Evolutionary conservation across 2,113 vertebrate species (phyloP).

Genomic region (Rallus limicola): DNA sequence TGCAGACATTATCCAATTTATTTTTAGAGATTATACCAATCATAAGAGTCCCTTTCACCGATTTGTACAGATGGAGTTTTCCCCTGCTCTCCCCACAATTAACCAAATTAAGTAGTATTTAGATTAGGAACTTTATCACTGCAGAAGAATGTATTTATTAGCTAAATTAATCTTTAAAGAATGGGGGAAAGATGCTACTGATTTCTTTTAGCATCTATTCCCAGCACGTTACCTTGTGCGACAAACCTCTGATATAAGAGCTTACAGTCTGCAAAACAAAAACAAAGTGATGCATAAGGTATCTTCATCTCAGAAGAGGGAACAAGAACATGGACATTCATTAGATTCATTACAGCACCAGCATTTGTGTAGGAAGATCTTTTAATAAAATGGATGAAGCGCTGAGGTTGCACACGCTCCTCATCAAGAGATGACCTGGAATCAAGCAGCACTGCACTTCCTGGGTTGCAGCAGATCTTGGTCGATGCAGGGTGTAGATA

Average conservation of each 20-base stretch:
- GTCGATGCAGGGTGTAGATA: not conserved
- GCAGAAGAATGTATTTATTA: conserved; percentile 19
- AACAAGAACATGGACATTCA: not conserved
- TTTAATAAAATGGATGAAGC: not conserved
- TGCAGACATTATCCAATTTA: conserved; percentile 49
- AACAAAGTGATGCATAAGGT: not conserved
- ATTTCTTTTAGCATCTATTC: conserved; percentile 35
- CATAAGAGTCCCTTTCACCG: conserved; percentile 17
- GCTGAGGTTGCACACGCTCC: not conserved
- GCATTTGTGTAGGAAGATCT: not conserved
- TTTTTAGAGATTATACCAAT: conserved; percentile 50
- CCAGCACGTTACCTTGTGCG: conserved; percentile 35
- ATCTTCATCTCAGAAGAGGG: not conserved
- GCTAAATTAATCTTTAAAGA: conserved; percentile 18
- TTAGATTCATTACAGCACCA: not conserved
- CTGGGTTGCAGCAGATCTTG: not conserved
- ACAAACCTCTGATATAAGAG: conserved; percentile 22
- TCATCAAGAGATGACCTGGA: not conserved
- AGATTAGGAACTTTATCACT: conserved; percentile 42
- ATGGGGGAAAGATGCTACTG: not conserved
- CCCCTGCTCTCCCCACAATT: conserved; percentile 29
- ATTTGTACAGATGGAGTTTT: conserved; percentile 32
- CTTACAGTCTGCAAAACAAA: conserved; percentile 49
- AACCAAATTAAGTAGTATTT: conserved; percentile 50
- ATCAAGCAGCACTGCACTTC: not conserved